Conservation (phyloP, 2,797 vertebrate genomes). For the Eremophila alpestris region DNA sequence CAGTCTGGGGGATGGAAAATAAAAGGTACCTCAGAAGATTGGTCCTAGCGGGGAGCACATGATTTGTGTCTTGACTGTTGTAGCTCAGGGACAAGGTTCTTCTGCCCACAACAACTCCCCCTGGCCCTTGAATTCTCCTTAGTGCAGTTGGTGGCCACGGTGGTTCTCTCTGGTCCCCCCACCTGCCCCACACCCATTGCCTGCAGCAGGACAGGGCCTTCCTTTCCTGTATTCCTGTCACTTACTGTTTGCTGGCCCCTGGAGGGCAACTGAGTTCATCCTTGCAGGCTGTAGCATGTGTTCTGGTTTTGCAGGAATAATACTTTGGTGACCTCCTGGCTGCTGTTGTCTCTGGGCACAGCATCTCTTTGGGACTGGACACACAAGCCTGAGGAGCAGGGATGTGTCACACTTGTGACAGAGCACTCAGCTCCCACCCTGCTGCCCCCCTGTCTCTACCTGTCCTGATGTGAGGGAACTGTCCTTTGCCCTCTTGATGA, state of each 20-base stretch:
- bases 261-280: neutral
- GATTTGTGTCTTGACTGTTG: neutral
- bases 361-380: neutral
- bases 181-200: neutral
- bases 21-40: neutral
- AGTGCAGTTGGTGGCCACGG: neutral
- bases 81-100: neutral
- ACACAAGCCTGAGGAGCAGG: rapidly evolving
- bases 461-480: neutral
- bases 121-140: neutral
- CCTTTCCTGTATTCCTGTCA: neutral
- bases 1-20: neutral
- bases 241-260: neutral
- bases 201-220: neutral
- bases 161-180: neutral
- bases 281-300: neutral
- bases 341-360: neutral
- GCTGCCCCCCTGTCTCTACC: neutral
- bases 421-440: neutral
- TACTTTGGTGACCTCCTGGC: neutral
- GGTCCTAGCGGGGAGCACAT: neutral
- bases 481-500: neutral
- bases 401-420: neutral
- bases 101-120: neutral
- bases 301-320: neutral